Conservation (phyloP, 2,888 invertebrate species). For the Panopea generosa region DNA sequence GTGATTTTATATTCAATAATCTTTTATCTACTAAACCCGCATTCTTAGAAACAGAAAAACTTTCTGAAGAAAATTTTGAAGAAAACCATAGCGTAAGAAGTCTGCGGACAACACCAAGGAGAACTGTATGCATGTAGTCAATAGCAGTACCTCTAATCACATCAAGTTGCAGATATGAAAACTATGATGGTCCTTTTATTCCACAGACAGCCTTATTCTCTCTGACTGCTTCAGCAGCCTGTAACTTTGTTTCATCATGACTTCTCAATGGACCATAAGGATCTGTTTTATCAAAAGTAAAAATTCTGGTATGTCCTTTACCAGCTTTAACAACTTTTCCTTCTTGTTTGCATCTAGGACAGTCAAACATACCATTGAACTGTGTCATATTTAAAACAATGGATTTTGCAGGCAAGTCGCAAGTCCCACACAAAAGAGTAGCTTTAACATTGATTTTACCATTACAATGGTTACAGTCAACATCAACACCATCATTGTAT, state of each 20-base stretch:
- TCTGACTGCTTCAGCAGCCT: constrained; percentile 27
- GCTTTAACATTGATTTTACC: constrained; percentile 6
- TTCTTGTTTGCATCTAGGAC: constrained; percentile 38
- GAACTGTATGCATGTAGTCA: constrained; percentile 40
- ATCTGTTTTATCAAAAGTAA: constrained; percentile 25
- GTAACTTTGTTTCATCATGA: constrained; percentile 25
- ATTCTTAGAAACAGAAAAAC: constrained; percentile 26
- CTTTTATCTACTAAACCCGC: constrained; percentile 23
- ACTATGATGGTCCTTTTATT: constrained; percentile 45
- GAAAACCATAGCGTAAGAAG: constrained; percentile 28
- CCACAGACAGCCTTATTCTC: constrained; percentile 1
- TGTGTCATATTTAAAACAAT: constrained; percentile 48
- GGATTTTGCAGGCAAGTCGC: constrained; percentile 48
- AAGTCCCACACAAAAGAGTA: constrained; percentile 49
- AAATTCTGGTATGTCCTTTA: constrained; percentile 39
- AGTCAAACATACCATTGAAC: constrained; percentile 49
- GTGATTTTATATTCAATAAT: constrained; percentile 40
- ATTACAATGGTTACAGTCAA: constrained; percentile 20
- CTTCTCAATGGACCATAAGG: constrained; percentile 34
- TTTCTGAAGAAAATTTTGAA: constrained; percentile 13
- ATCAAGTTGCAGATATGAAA: constrained; percentile 16
- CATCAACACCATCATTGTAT: constrained; percentile 4
- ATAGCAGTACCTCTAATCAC: constrained; percentile 33
- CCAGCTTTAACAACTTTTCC: constrained; percentile 38
- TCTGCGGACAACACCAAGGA: constrained; percentile 16